Evolutionary conservation across 2,797 vertebrate species (phyloP).

Genomic region (Spinibarbus caldwelli): DNA sequence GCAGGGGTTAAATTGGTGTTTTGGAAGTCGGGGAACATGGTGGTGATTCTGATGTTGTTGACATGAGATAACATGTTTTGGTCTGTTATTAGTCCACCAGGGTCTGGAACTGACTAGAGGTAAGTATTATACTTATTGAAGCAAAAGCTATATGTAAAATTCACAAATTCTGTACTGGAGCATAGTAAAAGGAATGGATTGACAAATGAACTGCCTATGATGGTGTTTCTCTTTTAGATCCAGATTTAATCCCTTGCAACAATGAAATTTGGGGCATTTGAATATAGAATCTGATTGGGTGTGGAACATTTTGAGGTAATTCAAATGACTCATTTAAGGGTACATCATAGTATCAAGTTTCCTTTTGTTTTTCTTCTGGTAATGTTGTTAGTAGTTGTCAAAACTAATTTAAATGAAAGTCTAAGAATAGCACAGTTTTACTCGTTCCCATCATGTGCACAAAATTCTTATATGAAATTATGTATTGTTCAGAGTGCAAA

Average conservation of each 20-base stretch:
- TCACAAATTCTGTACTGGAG: background rate
- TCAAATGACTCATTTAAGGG: background rate
- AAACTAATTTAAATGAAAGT: conserved; percentile 31
- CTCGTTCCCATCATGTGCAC: conserved; percentile 19
- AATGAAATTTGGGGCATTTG: background rate
- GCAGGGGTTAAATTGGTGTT: background rate
- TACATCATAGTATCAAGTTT: background rate
- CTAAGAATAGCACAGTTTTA: conserved; percentile 56
- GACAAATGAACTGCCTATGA: background rate
- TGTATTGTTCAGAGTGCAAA: conserved; percentile 63
- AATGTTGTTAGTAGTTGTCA: conserved; percentile 32
- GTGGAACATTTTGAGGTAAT: background rate
- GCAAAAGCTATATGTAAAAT: background rate
- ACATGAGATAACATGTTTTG: background rate
- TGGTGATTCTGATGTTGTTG: background rate
- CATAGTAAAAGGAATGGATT: conserved; percentile 1
- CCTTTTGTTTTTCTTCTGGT: background rate
- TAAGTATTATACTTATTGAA: background rate
- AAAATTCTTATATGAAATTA: conserved; percentile 60
- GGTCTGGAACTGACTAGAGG: background rate
- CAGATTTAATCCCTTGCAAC: background rate
- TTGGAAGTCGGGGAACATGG: background rate
- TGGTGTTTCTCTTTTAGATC: background rate
- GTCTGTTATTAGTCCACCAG: background rate
- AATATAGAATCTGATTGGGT: background rate